These are phyloP conservation scores for Motacilla alba DNA, from an alignment of 2,113 vertebrate genomes.

Conservation along the genomic window DNA sequence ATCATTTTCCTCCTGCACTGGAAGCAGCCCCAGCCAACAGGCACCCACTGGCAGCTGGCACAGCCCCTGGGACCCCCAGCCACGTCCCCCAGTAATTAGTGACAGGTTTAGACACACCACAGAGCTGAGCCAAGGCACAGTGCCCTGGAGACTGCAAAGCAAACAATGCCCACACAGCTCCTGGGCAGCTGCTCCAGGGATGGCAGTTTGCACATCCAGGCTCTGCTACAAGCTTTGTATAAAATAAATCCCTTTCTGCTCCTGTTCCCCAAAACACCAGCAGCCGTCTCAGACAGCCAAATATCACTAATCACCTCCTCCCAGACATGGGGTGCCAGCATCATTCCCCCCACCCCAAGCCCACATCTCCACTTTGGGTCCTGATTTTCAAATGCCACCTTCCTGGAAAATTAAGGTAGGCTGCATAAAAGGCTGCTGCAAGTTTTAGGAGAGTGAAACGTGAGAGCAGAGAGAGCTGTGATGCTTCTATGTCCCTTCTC, in stretches of 20 bases:
- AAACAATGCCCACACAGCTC: no score
- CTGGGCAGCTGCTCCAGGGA: no score
- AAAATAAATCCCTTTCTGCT: not conserved
- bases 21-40: not conserved
- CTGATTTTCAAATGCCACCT: not conserved
- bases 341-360: rapidly evolving
- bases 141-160: not conserved
- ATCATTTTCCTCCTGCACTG: not conserved
- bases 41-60: not conserved
- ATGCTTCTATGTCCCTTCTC: not conserved
- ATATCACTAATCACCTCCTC: not conserved
- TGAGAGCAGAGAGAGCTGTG: not conserved
- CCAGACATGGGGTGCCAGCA: not conserved
- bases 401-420: not conserved
- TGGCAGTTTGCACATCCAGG: rapidly evolving
- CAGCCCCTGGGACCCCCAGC: not conserved
- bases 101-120: not conserved
- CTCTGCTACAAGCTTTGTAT: not conserved
- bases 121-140: not conserved
- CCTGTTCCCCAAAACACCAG: not conserved
- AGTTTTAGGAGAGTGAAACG: not conserved
- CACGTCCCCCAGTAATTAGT: not conserved
- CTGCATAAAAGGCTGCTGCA: not conserved
- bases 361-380: rapidly evolving
- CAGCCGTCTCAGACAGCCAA: not conserved